Evolutionary conservation across 2,888 invertebrate species (phyloP), one percentile per base, ranked within the genome.

Genomic region (Andrena flavipes): DNA sequence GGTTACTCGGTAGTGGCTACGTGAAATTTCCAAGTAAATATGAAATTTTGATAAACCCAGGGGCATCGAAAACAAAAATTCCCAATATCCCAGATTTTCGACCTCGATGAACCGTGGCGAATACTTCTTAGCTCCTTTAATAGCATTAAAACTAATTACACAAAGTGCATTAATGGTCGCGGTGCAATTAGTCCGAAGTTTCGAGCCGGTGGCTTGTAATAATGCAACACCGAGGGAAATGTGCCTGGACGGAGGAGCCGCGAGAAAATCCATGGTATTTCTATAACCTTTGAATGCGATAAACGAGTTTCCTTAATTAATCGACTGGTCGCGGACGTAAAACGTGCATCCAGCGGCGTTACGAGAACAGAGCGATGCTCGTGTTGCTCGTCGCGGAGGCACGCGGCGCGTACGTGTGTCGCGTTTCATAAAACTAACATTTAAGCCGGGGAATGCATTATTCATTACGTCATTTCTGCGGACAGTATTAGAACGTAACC

Each of bases 401-500:
- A 56, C 69, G 82, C n/a, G 72, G 71, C 72, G 26, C 13, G 80
- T 51, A 63, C 74, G 74, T 70, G 77, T 60, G 65, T 63, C 51
- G 77, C 51, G 64, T 82, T 82, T 82, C 71, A 82, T 71, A 82
- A 84, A 82, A 78, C 77, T 72, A 84, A 84, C 79, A 84, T 78
- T 84, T 84, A 76, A 75, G 62, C 69, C 78, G 49, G 60, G n/a
- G 78, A 79, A 82, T 84, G 75, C 63, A 84, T 84, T 84, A 84
- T 84, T 84, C 84, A 82, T 84, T 84, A 70, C 84, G 79, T 82
- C 84, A 84, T 84, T 84, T 73, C 78, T 72, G 79, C 72, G 26
- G 78, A 82, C 84, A 84, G 82, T 86, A 87, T 87, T 87, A 87
- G 86, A 87, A 87, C 86, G 87, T 86, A 87, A 87, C 87, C 87